Evolutionary conservation across 2,113 vertebrate genomes (phyloP).

Genomic region (Pomatostomus ruficeps): DNA sequence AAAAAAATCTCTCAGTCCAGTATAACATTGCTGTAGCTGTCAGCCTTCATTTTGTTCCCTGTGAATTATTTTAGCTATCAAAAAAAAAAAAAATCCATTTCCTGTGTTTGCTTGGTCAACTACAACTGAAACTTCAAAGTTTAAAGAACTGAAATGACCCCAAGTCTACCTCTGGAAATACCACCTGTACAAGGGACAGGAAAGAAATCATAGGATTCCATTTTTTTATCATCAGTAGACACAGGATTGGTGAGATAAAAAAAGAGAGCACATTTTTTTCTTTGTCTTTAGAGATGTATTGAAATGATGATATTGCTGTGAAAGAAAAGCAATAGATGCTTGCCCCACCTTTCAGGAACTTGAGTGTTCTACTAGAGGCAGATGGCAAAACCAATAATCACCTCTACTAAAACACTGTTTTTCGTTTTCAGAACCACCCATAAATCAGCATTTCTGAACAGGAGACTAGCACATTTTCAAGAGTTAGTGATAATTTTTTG

Average conservation of each 20-base stretch:
- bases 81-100: neutral
- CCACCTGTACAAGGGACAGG: neutral
- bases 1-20: neutral
- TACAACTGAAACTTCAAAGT: neutral
- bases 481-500: neutral
- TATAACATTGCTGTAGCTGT: neutral
- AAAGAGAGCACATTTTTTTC: neutral
- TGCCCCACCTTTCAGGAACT: neutral
- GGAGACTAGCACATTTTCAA: neutral
- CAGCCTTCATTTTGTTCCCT: neutral
- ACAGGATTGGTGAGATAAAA: neutral
- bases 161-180: neutral
- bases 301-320: neutral
- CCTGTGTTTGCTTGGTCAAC: neutral
- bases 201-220: neutral
- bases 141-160: fast-evolving
- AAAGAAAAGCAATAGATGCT: neutral
- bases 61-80: neutral
- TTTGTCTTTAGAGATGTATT: neutral
- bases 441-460: neutral
- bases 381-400: neutral
- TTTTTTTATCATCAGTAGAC: neutral
- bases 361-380: neutral
- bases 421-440: neutral
- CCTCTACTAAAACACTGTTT: neutral